Percentiles rank a stretch among this genome's conserved stretches.
Evolutionary conservation across 1,140 invertebrate species (phyloP).

Genomic region (Panagrolaimus sp.): DNA sequence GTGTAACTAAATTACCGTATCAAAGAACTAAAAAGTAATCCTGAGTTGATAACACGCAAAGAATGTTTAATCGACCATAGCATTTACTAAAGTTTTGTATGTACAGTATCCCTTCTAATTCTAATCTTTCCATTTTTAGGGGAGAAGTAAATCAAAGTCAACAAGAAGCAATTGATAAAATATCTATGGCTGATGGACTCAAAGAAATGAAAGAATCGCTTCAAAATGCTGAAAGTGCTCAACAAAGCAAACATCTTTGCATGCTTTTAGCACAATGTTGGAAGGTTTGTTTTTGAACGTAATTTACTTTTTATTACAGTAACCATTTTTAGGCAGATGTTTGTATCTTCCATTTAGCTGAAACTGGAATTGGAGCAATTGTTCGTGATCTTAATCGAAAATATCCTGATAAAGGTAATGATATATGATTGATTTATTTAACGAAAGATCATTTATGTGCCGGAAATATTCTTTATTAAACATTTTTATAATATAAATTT

Average conservation of each 20-base stretch:
- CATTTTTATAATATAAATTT: too few relatives aligned
- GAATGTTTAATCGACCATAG: too few relatives aligned
- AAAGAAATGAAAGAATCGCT: slow-evolving; percentile 1
- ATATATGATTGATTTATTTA: too few relatives aligned
- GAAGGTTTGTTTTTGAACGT: not conserved
- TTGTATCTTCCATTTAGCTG: not conserved
- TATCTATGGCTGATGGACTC: not conserved
- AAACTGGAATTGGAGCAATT: not conserved
- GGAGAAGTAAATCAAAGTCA: not conserved
- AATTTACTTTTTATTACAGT: too few relatives aligned
- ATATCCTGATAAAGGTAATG: slow-evolving; percentile 1
- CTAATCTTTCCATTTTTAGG: too few relatives aligned
- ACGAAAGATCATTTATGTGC: too few relatives aligned
- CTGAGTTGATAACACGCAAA: too few relatives aligned
- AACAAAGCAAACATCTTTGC: not conserved
- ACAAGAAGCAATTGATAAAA: not conserved
- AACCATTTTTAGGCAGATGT: slow-evolving; percentile 2
- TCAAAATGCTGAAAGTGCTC: not conserved
- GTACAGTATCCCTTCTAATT: too few relatives aligned
- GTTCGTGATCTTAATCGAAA: not conserved
- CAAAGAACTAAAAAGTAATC: too few relatives aligned
- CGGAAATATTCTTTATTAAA: too few relatives aligned
- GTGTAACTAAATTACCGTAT: too few relatives aligned
- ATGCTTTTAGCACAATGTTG: not conserved
- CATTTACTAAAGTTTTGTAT: too few relatives aligned